These are phyloP conservation scores for Leucoma salicis DNA, from an alignment of 2,888 invertebrate species.

Conservation along the genomic window DNA sequence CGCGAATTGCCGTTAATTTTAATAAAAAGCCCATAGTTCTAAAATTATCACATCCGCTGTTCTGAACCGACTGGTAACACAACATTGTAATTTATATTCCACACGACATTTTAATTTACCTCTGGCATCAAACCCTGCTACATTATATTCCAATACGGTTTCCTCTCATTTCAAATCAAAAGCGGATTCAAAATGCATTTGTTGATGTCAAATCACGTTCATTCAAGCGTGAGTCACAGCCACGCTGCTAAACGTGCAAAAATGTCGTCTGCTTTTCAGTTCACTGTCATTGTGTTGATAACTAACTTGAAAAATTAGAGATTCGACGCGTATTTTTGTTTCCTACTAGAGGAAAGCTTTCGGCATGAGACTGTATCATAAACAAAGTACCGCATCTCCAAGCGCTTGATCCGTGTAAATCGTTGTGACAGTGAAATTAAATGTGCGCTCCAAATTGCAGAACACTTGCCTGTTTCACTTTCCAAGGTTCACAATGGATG, in stretches of 20 bases:
- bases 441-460: conserved; percentile 24
- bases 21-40: too few species aligned
- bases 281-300: background rate
- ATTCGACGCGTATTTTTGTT: conserved; percentile 10
- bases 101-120: background rate
- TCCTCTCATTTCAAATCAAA: background rate
- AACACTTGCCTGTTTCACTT: conserved; percentile 39
- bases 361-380: conserved; percentile 12
- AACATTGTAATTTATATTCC: too few species aligned
- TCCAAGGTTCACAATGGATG: conserved; percentile 36
- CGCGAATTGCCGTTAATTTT: too few species aligned
- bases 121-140: background rate
- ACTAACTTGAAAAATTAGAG: conserved; percentile 11
- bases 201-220: conserved; percentile 29
- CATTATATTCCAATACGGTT: background rate
- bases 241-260: conserved; percentile 49
- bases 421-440: conserved; percentile 26
- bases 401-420: conserved; percentile 17
- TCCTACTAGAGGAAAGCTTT: conserved; percentile 17
- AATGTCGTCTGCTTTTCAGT: conserved; percentile 41
- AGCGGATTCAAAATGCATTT: conserved; percentile 13
- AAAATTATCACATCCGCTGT: too few species aligned
- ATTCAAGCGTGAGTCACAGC: conserved; percentile 30
- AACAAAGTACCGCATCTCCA: conserved; percentile 16
- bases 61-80: too few species aligned